Base-by-base conservation (phyloP, 2,797 vertebrate species). In the Syndactyla subalaris region DNA sequence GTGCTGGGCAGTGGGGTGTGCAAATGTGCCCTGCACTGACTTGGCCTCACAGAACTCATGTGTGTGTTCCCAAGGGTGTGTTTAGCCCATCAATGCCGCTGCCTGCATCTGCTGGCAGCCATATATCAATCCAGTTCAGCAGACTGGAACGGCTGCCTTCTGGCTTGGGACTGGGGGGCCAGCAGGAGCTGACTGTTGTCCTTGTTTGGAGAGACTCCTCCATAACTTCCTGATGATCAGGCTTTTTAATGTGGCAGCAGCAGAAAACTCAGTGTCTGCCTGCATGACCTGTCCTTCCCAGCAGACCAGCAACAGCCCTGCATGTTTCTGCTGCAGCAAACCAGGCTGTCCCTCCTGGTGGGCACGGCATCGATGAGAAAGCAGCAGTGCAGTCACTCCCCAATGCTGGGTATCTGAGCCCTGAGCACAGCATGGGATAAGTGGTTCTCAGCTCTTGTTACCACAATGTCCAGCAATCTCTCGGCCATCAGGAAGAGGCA, bases 371-470 rank as follows among this genome's bases (percentile, higher is more conserved):
- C 2, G 0, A 4, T 12, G 24, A 7, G 61, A 67, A 49, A 32
- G 59, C 71, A 73, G 58, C 32, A 38, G 27, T 18, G 36, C 76
- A 48, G 65, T 9, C 30, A 4, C 21, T 54, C 17, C 46, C 6
- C 43, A 55, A 18, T 1, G 5, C 74, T 55, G 19, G 0, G 1
- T 23, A 8, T 30, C 58, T 1, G 1, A 85, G 39, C 62, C 14
- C 63, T 34, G 43, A 66, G 48, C 81, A 30, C 1, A 68, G 59
- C 36, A 9, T 0, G 0, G 34, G 8, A 0, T 39, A 67, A 77
- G 66, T 36, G 66, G 39, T 39, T 41, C 45, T 84, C 90, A 81
- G 58, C 62, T 52, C n/a, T 23, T 43, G 18, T 65, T 65, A 57
- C 8, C 41, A 85, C 30, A 59, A 49, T 63, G 66, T 84, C 77